phyloP scores from a whole-genome alignment of 2,888 invertebrate genomes.

The Dryobotodes eremita region DNA sequence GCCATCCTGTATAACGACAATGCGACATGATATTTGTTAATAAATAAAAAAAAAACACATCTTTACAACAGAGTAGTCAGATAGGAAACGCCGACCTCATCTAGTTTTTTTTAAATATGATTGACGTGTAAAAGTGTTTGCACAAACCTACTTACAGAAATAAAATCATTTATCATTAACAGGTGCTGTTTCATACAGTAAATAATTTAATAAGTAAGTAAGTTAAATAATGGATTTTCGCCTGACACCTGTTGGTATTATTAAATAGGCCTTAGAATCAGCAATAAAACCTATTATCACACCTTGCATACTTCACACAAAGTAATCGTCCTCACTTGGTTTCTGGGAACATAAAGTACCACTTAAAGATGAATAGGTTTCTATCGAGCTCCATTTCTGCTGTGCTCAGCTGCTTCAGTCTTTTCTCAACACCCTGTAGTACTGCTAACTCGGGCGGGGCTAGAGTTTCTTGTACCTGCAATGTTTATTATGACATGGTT shows the following conservation, averaged over 20 bases:
- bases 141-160: too few species aligned
- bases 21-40: neutral
- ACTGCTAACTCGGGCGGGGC: constrained; percentile 96
- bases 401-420: constrained; percentile 94
- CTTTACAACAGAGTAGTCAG: neutral
- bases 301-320: neutral
- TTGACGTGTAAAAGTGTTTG: too few species aligned
- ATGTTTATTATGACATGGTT: constrained; percentile 13
- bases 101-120: too few species aligned
- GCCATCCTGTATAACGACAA: neutral
- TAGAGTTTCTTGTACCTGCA: constrained; percentile 95
- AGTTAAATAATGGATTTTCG: neutral
- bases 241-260: too few species aligned
- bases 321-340: constrained; percentile 39
- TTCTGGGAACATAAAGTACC: constrained; percentile 91
- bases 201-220: neutral
- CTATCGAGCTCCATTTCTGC: constrained; percentile 95
- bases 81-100: too few species aligned
- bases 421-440: constrained; percentile 93
- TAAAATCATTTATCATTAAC: too few species aligned
- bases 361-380: constrained; percentile 95
- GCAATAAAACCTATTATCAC: neutral
- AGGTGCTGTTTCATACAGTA: neutral
- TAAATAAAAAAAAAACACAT: too few species aligned
- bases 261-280: neutral